These are phyloP conservation scores for Hirundo rustica DNA, from an alignment of 2,797 vertebrate genomes.

Conservation along the genomic window DNA sequence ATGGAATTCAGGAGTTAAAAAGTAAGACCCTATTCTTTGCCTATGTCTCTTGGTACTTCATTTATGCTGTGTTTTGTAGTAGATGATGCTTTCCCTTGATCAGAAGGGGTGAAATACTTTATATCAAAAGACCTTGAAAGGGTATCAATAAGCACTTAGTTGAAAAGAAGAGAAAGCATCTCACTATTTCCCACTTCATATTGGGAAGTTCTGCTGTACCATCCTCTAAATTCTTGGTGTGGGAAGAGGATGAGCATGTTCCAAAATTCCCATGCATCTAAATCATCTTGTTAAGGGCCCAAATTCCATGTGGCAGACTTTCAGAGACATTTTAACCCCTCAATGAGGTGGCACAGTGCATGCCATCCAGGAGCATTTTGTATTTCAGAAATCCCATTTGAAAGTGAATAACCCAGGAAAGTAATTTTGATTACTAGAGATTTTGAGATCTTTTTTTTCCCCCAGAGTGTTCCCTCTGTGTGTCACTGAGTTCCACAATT, in stretches of 20 bases:
- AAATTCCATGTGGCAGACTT: neutral
- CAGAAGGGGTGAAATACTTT: neutral
- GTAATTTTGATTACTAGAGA: neutral
- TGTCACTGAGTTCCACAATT: neutral
- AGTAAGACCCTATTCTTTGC: neutral
- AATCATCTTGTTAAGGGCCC: neutral
- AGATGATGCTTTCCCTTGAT: neutral
- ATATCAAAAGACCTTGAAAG: neutral
- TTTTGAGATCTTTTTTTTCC: neutral
- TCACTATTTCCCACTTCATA: neutral
- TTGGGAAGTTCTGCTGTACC: neutral
- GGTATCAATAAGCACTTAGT: neutral
- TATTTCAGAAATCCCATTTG: neutral
- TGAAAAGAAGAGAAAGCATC: neutral
- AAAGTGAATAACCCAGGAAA: neutral
- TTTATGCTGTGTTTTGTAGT: neutral
- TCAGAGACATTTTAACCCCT: neutral
- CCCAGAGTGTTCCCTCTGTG: neutral
- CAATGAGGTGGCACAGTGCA: neutral
- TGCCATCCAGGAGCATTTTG: neutral
- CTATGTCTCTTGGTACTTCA: neutral
- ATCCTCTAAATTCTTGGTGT: neutral
- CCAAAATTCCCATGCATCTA: neutral
- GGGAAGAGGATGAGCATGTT: neutral
- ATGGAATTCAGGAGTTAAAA: neutral